Conservation (phyloP, 2,888 invertebrate genomes). For the Epinotia nisella region DNA sequence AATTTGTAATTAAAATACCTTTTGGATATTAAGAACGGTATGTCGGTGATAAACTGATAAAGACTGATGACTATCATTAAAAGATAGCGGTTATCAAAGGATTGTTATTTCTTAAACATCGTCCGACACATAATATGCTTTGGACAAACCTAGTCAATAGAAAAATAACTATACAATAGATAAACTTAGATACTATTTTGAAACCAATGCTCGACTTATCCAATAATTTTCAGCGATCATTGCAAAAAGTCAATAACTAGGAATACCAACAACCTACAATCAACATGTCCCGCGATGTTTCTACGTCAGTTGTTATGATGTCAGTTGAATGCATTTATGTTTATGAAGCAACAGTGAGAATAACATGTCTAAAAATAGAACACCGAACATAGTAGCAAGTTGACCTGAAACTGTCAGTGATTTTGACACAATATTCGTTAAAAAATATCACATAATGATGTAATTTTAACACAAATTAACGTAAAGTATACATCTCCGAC, state of each 20-base stretch:
- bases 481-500: not conserved
- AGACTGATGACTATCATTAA: conserved; percentile 4
- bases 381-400: not conserved
- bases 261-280: not conserved
- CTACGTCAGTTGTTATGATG: conserved; percentile 1
- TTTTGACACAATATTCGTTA: not conserved
- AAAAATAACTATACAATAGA: not conserved
- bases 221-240: no score
- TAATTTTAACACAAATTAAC: not conserved
- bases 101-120: not conserved
- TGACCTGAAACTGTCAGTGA: not conserved
- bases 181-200: no score
- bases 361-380: conserved; percentile 12
- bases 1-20: conserved; percentile 37
- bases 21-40: conserved; percentile 11
- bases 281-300: not conserved
- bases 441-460: not conserved
- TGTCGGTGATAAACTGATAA: conserved; percentile 6
- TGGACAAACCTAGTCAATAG: not conserved
- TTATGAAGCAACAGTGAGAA: conserved; percentile 4
- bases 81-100: conserved; percentile 20
- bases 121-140: not conserved
- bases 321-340: conserved; percentile 3
- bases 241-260: not conserved
- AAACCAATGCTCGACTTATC: no score